Evolutionary conservation across 2,888 invertebrate genomes (phyloP), one percentile per base, ranked within the genome.

Genomic region (Clepsis dumicolana): DNA sequence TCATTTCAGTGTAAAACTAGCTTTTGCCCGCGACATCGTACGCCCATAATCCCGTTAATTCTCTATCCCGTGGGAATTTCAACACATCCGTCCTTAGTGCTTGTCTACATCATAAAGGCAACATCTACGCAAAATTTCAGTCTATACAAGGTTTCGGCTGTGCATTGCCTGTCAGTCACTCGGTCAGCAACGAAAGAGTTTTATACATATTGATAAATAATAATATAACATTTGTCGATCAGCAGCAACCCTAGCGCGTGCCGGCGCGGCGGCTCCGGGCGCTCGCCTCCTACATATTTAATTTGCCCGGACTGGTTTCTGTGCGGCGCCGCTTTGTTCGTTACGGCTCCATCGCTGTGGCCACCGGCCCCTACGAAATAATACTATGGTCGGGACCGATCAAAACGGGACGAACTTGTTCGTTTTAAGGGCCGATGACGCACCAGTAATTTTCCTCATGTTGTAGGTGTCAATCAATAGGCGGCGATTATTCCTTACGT

Each of bases 271-370:
- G 88, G 87, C 90, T 85, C 90, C 87, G 85, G 82, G 84, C 79
- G 80, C 84, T 87, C 85, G 86, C 87, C 93, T 93, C 90, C 89
- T 93, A 92, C 93, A 93, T 93, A 93, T 93, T 93, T 93, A 93
- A 93, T 93, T 92, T 90, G 89, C 88, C 87, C 84, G 88, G 90
- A 92, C 92, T 91, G 92, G 92, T 91, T 91, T 90, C 88, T 88
- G 90, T 86, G 87, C 86, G 86, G 88, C 77, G 80, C 77, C 87
- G 85, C 86, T 80, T 89, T 89, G 88, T 87, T 87, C 86, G 90
- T 91, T 93, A 93, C 88, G 92, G 88, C 93, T 92, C 89, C 91
- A 92, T 91, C 87, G 86, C 74, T 76, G 77, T 79, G 65, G 66
- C 57, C 69, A 53, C 64, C 64, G 18, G 16, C 32, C 44, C 50